Base-by-base conservation (phyloP, 2,888 invertebrate species). In the Timandra comae region DNA sequence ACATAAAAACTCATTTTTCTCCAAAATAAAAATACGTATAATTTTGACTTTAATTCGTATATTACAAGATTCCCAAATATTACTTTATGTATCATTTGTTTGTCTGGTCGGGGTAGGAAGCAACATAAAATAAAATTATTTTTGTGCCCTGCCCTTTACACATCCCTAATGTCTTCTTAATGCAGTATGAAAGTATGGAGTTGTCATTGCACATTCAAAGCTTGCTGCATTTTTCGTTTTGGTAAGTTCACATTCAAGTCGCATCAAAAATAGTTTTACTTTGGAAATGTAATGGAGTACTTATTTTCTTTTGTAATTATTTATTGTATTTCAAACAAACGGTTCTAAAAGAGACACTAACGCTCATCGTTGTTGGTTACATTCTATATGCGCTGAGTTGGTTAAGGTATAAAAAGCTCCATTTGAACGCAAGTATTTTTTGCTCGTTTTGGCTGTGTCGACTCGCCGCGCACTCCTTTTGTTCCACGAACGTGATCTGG, bases 111-210 rank as follows among this genome's bases (percentile, higher is more conserved):
- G n/a, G n/a, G n/a, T n/a, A n/a, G n/a, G n/a, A n/a, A n/a, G n/a
- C n/a, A n/a, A n/a, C n/a, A n/a, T n/a, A n/a, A n/a, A n/a, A n/a
- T n/a, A n/a, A n/a, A n/a, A n/a, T n/a, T n/a, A n/a, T n/a, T n/a
- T n/a, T n/a, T n/a, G n/a, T n/a, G n/a, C n/a, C n/a, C n/a, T n/a
- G n/a, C n/a, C n/a, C n/a, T n/a, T n/a, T n/a, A n/a, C n/a, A n/a
- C 61, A 67, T 61, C 65, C 72, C 72, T 80, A 81, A 82, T 81
- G 78, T 75, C 71, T 81, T 81, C 78, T 76, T 84, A 80, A 84
- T 81, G 80, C 77, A 67, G 73, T 6, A 16, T 16, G n/a, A n/a
- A n/a, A n/a, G n/a, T 69, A 76, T 73, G 69, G 70, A 76, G 72
- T 74, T 81, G 77, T 79, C 75, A 71, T 72, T 74, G 75, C 73